phyloP scores from a whole-genome alignment of 2,888 invertebrate genomes.

The Schizotus pectinicornis region DNA sequence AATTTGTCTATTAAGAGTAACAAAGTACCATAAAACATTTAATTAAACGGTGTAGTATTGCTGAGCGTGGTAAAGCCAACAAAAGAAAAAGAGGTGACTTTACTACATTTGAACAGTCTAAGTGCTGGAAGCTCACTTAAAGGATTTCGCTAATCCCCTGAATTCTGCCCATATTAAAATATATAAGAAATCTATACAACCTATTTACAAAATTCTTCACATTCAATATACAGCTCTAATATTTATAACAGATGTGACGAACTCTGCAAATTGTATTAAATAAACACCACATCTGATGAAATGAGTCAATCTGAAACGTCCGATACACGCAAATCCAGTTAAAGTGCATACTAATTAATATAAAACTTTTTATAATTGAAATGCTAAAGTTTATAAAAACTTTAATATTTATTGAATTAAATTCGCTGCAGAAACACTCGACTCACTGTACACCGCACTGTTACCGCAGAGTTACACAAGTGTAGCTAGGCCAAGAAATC shows the following conservation, averaged over 20 bases:
- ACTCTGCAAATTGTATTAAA: conserved; percentile 38
- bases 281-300: not conserved
- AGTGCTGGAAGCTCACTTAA: conserved; percentile 29
- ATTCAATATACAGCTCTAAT: conserved; percentile 43
- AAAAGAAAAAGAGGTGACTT: conserved; percentile 2
- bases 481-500: conserved; percentile 58
- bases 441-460: conserved; percentile 52
- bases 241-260: conserved; percentile 46
- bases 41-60: not conserved
- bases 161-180: conserved; percentile 39
- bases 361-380: conserved; percentile 35
- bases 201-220: conserved; percentile 45
- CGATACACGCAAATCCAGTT: conserved; percentile 31
- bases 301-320: conserved; percentile 20
- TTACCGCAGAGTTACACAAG: conserved; percentile 30
- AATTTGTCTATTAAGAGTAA: too few relatives aligned
- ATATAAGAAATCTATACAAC: conserved; percentile 49
- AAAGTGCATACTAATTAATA: conserved; percentile 37
- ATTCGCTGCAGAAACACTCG: conserved; percentile 43
- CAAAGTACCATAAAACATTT: not conserved
- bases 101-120: conserved; percentile 3
- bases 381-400: conserved; percentile 25
- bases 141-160: conserved; percentile 37
- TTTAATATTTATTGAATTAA: conserved; percentile 28
- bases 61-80: conserved; percentile 9